These are phyloP conservation scores for Neodon shergylaensis DNA, from an alignment of 2,113 vertebrate genomes.

Conservation along the genomic window DNA sequence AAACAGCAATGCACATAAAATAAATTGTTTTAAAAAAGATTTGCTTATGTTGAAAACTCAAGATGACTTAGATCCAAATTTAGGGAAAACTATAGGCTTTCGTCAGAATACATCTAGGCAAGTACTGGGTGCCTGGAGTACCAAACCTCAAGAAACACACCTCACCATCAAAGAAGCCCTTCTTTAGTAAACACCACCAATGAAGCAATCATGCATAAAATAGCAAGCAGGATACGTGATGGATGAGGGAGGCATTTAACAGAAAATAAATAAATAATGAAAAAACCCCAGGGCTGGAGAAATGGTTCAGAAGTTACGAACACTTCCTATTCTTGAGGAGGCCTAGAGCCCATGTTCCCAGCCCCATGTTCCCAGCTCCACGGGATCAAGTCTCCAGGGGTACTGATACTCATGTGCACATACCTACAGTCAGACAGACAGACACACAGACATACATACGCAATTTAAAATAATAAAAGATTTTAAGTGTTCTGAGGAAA, in stretches of 20 bases:
- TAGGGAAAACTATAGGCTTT: slow-evolving; percentile 13
- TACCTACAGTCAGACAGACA: not conserved
- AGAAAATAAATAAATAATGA: not conserved
- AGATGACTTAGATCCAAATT: slow-evolving; percentile 55
- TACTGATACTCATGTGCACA: not conserved
- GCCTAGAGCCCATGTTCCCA: not conserved
- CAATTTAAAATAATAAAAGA: not conserved
- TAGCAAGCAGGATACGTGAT: not conserved
- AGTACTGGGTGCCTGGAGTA: not conserved
- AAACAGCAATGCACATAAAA: not conserved
- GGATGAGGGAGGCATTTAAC: not conserved
- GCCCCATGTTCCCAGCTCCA: not conserved
- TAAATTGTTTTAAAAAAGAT: not conserved
- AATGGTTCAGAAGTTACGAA: not conserved
- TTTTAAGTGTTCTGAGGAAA: not conserved
- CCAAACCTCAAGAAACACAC: slow-evolving; percentile 13
- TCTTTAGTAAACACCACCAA: slow-evolving; percentile 24
- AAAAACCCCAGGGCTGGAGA: not conserved
- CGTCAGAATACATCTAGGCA: not conserved
- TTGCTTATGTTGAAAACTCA: slow-evolving; percentile 17
- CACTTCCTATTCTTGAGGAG: not conserved
- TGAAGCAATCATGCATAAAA: not conserved
- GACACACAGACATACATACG: not conserved
- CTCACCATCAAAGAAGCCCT: slow-evolving; percentile 3
- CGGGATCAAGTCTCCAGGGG: no score